These are phyloP conservation scores for Platypus cylindrus DNA, from an alignment of 2,888 invertebrate genomes.

Conservation along the genomic window DNA sequence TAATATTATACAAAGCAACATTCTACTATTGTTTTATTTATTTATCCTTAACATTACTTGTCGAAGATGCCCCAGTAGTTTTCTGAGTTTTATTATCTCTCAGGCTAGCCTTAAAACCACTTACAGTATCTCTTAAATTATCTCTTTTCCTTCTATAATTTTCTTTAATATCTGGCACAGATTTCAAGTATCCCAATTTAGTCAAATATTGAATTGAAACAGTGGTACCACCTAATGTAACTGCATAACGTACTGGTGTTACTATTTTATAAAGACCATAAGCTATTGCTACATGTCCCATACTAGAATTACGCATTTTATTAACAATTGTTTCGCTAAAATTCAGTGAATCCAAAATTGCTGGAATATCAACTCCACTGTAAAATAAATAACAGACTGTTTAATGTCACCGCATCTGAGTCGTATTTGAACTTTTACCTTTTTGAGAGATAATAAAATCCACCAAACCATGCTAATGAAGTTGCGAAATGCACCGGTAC, in stretches of 20 bases:
- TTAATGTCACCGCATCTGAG: neutral
- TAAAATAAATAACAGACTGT: slow-evolving; percentile 26
- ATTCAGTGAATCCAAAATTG: slow-evolving; percentile 61
- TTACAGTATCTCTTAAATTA: slow-evolving; percentile 19
- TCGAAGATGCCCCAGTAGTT: too few species aligned
- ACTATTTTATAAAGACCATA: slow-evolving; percentile 89
- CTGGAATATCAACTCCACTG: slow-evolving; percentile 86
- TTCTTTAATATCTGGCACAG: slow-evolving; percentile 57
- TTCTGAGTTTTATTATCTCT: too few species aligned
- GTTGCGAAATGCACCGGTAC: slow-evolving; percentile 86
- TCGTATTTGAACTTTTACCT: slow-evolving; percentile 44
- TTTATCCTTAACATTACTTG: too few species aligned
- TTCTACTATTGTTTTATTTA: too few species aligned
- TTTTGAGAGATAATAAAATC: slow-evolving; percentile 74
- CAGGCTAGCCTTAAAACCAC: too few species aligned
- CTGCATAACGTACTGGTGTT: slow-evolving; percentile 83
- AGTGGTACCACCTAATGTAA: slow-evolving; percentile 83
- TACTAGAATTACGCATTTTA: slow-evolving; percentile 62
- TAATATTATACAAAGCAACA: too few species aligned
- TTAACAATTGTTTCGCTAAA: slow-evolving; percentile 66
- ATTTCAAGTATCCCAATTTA: slow-evolving; percentile 68
- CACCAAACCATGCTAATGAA: slow-evolving; percentile 77
- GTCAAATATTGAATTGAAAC: slow-evolving; percentile 70
- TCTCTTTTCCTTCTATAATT: slow-evolving; percentile 44
- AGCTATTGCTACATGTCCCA: slow-evolving; percentile 82